Percentiles rank a stretch among this genome's conserved stretches.
These are phyloP conservation scores for Puntigrus tetrazona DNA, from an alignment of 2,113 vertebrate genomes.

Conservation along the genomic window DNA sequence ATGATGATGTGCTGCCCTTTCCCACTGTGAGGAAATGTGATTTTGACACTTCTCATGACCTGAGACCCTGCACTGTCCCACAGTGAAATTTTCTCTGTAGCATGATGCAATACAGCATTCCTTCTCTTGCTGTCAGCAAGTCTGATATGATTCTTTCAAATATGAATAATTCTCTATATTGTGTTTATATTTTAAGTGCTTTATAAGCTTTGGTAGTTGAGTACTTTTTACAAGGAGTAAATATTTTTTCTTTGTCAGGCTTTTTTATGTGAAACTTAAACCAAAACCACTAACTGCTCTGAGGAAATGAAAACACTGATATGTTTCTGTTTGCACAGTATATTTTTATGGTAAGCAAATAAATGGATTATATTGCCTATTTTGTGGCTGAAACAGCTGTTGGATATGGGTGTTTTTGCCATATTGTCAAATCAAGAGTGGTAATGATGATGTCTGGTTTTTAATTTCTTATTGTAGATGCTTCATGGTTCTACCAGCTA, in stretches of 20 bases:
- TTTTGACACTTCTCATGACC: conserved; percentile 92
- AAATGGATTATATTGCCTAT: background rate
- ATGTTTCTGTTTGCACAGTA: conserved; percentile 14
- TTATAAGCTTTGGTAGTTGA: background rate
- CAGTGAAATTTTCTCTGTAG: conserved; percentile 30
- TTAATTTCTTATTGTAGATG: background rate
- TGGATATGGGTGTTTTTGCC: background rate
- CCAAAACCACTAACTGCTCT: conserved; percentile 18
- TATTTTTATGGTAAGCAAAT: conserved; percentile 13
- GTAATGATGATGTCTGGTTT: background rate
- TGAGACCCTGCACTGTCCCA: conserved; percentile 76
- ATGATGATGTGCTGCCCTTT: conserved; percentile 77
- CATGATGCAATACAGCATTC: background rate
- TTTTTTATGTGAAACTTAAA: background rate
- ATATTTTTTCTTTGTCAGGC: background rate
- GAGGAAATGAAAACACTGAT: conserved; percentile 15
- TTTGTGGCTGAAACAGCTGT: conserved; percentile 16
- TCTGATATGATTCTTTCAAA: background rate
- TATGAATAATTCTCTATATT: background rate
- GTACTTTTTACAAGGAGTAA: background rate
- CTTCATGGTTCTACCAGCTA: conserved; percentile 18
- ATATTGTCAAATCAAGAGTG: background rate
- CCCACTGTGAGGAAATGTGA: conserved; percentile 83
- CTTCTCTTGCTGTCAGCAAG: background rate
- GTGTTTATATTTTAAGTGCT: background rate